phyloP scores from a whole-genome alignment of 2,888 invertebrate genomes.

The Bruchidius siliquastri region DNA sequence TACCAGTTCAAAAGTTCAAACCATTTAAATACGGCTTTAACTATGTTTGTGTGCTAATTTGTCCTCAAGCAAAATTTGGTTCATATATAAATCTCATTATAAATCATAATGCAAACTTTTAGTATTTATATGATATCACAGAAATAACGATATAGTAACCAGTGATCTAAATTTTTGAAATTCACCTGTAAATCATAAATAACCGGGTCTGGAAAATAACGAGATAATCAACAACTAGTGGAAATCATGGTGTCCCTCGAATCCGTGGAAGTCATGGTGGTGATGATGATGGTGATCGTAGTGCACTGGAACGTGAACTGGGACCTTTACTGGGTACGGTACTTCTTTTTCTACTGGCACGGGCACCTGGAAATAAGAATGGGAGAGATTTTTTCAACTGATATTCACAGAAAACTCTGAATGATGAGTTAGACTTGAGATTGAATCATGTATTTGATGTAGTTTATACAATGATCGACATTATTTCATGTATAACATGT shows the following conservation, averaged over 20 bases:
- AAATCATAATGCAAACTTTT: too few relatives aligned
- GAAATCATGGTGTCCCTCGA: constrained; percentile 10
- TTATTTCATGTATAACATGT: too few relatives aligned
- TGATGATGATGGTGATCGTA: constrained; percentile 54
- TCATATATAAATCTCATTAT: too few relatives aligned
- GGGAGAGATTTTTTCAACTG: not conserved
- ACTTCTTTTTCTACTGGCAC: constrained; percentile 72
- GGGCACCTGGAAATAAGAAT: constrained; percentile 35
- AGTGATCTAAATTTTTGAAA: not conserved
- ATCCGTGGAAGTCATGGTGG: constrained; percentile 27
- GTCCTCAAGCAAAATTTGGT: too few relatives aligned
- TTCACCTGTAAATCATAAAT: not conserved
- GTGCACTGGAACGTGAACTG: constrained; percentile 62
- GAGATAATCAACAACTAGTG: not conserved
- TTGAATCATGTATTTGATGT: too few relatives aligned
- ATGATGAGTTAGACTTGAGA: too few relatives aligned
- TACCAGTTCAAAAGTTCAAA: too few relatives aligned
- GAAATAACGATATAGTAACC: not conserved
- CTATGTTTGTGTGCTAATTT: too few relatives aligned
- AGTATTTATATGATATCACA: not conserved
- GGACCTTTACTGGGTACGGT: constrained; percentile 71
- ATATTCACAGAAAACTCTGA: too few relatives aligned
- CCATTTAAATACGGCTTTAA: too few relatives aligned
- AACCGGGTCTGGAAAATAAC: not conserved
- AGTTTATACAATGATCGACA: too few relatives aligned